Base-by-base conservation (phyloP, 1,140 invertebrate species). In the Whitmania pigra region DNA sequence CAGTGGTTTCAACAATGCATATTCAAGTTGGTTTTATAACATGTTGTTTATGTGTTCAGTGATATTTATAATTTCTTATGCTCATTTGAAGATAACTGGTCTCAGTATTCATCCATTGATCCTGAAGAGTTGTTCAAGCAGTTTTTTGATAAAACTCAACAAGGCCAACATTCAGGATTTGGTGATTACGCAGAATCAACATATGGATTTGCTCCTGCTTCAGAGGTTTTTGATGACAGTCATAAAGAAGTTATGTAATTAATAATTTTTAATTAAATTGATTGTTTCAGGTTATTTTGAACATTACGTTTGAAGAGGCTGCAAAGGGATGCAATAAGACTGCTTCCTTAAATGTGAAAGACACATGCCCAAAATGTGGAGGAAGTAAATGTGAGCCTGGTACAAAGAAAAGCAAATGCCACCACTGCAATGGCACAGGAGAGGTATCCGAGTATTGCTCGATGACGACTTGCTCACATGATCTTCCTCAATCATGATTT, bases 391-490 rank as follows among this genome's bases (percentile, higher is more conserved):
- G 88, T 80, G 93, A 96, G 80, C 87, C 87, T 0, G 95, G 95
- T 13, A 91, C 90, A 0, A 94, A 92, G 80, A 85, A 93, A 27
- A 86, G 88, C 1, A 87, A 86, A 73, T 99, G 97, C 81, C 87
- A 87, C 0, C 89, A 90, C 78, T 99, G 97, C 82, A 93, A 96
- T 85, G 97, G 96, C n/a, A 93, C 93, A 27, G 96, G 95, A 71
- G 92, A 94, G 88, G 93, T 82, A 18, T 36, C 31, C 31, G 22
- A 20, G 9, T 31, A 63, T 25, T 63, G 11, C 11, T 22, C 1
- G 1, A 22, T 31, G 9, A 63, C 15, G 9, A 4, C 29, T 63
- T n/a, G 22, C 22, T 5, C 20, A 25, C 54, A 57, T 63, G 22
- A 25, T 6, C 9, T 2, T n/a, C 22, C 9, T 63, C 6, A 20